These are phyloP conservation scores for Cosmia pyralina DNA, from an alignment of 2,888 invertebrate genomes.

Conservation along the genomic window DNA sequence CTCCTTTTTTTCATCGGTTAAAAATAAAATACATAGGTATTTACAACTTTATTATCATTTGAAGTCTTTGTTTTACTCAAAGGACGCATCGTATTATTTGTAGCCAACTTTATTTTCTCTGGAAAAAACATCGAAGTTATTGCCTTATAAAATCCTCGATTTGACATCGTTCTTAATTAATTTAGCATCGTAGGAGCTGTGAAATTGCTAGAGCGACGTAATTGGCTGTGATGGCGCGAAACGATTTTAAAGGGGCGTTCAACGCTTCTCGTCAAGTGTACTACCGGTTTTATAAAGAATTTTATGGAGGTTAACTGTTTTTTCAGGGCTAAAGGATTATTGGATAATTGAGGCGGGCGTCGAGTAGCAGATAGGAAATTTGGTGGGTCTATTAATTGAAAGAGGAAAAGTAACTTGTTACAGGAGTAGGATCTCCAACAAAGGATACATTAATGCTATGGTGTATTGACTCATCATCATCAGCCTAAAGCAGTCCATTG, in stretches of 20 bases:
- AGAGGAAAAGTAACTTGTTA: background rate
- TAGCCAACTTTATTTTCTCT: background rate
- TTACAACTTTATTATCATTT: background rate
- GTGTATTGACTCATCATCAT: background rate
- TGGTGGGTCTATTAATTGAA: background rate
- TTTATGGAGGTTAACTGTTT: constrained; percentile 13
- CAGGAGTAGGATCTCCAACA: background rate
- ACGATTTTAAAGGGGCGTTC: constrained; percentile 46
- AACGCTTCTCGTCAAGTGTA: constrained; percentile 11
- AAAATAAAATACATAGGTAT: background rate
- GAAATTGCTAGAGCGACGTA: constrained; percentile 64
- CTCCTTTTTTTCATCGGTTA: too few relatives aligned
- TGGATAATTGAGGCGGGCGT: constrained; percentile 18
- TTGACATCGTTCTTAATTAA: constrained; percentile 56
- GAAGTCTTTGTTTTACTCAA: background rate
- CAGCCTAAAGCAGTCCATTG: too few relatives aligned
- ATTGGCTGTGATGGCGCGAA: constrained; percentile 67
- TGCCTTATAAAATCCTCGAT: constrained; percentile 31
- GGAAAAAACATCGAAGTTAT: background rate
- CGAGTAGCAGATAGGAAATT: background rate
- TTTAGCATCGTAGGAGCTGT: constrained; percentile 56
- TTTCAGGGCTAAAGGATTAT: constrained; percentile 7
- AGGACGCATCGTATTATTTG: background rate
- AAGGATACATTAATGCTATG: background rate
- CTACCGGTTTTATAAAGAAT: constrained; percentile 21